Evolutionary conservation across 2,113 vertebrate species (phyloP).

Genomic region (Tichodroma muraria): DNA sequence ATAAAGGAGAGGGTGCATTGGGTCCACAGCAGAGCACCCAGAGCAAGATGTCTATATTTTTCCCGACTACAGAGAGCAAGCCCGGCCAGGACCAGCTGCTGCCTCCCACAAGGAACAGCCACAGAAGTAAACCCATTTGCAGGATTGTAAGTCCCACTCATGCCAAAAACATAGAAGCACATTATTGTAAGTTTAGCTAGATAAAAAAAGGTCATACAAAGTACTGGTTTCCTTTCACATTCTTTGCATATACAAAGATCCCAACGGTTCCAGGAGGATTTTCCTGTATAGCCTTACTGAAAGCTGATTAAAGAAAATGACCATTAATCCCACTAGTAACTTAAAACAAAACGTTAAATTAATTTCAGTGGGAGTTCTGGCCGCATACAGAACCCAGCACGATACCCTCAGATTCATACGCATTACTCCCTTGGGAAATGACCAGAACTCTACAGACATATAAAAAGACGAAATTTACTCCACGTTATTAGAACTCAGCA

Average conservation of each 20-base stretch:
- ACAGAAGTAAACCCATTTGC: not conserved
- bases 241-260: conserved; percentile 7
- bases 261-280: not conserved
- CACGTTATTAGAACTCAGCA: not conserved
- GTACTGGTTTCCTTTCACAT: conserved; percentile 26
- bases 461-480: not conserved
- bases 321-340: not conserved
- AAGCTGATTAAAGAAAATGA: conserved; percentile 21
- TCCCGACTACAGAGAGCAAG: not conserved
- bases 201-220: conserved; percentile 13
- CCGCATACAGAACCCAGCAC: not conserved
- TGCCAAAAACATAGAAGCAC: not conserved
- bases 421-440: not conserved
- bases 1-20: not conserved
- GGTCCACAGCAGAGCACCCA: not conserved
- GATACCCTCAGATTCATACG: not conserved
- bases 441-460: not conserved
- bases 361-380: not conserved
- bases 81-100: not conserved
- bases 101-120: not conserved
- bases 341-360: not conserved
- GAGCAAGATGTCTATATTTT: not conserved
- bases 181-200: not conserved
- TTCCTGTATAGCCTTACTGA: not conserved
- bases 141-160: not conserved